Conservation (phyloP, 2,797 vertebrate species). For the Pteronotus mesoamericanus region DNA sequence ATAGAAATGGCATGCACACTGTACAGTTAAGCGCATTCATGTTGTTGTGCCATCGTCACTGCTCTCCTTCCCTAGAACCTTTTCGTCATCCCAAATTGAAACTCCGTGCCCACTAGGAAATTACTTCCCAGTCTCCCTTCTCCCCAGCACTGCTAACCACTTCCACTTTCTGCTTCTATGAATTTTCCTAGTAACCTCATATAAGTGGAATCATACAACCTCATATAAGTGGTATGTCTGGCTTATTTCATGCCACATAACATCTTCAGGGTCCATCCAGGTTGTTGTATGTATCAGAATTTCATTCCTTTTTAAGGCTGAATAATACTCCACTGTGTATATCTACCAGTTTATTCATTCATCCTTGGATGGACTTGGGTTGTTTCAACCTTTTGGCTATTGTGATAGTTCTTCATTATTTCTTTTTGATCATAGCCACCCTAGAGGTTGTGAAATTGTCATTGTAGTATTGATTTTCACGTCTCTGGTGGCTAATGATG, state of each 20-base stretch:
- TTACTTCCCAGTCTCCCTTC: neutral
- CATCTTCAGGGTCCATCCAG: neutral
- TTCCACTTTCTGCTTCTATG: neutral
- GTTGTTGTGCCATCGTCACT: accelerated
- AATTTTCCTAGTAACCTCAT: neutral
- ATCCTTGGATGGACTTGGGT: neutral
- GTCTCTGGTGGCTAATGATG: neutral
- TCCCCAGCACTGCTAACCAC: accelerated
- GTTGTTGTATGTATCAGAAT: neutral
- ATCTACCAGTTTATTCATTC: neutral
- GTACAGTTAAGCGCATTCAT: neutral
- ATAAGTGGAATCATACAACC: neutral
- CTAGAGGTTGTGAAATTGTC: neutral
- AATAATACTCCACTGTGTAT: neutral
- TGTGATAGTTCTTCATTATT: neutral
- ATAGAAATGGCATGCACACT: neutral
- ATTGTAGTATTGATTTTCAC: neutral
- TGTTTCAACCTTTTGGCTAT: neutral
- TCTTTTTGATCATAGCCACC: neutral
- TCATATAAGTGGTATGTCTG: neutral
- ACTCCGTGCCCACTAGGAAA: neutral
- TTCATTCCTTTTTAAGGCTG: neutral
- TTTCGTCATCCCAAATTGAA: neutral
- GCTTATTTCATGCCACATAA: neutral
- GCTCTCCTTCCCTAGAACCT: neutral